Conservation (phyloP, 2,797 vertebrate genomes). For the Coilia nasus region DNA sequence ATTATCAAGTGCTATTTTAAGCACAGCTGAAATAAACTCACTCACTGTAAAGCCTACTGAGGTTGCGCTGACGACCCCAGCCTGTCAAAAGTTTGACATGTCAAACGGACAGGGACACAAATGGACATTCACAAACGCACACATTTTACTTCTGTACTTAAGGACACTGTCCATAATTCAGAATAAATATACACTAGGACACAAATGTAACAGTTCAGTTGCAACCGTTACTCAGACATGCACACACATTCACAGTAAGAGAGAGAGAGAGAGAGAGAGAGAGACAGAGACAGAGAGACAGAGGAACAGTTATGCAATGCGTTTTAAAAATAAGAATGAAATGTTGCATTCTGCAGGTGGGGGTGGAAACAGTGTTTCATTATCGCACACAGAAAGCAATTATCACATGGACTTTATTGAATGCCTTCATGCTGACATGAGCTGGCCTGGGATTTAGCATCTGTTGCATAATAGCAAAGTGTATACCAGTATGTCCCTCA, state of each 20-base stretch:
- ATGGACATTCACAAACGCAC: neutral
- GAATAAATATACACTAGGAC: neutral
- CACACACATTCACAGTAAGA: neutral
- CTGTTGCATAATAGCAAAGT: neutral
- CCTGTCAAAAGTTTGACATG: neutral
- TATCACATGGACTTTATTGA: neutral
- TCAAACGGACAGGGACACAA: neutral
- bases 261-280: no score
- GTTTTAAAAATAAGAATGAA: neutral
- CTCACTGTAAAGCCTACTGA: constrained; percentile 1
- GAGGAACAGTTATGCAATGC: neutral
- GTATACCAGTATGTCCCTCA: neutral
- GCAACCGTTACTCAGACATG: neutral
- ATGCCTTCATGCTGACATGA: neutral
- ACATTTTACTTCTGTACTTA: no score
- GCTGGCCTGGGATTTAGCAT: neutral
- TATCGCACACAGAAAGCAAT: neutral
- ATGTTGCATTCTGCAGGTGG: neutral
- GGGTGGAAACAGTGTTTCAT: neutral
- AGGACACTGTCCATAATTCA: no score
- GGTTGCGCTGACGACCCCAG: neutral
- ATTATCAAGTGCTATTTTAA: constrained; percentile 32
- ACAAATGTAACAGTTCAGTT: neutral
- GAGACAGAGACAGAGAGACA: no score
- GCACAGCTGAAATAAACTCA: neutral